Conservation (phyloP, 2,888 invertebrate genomes). For the Drosophila niveifrons region DNA sequence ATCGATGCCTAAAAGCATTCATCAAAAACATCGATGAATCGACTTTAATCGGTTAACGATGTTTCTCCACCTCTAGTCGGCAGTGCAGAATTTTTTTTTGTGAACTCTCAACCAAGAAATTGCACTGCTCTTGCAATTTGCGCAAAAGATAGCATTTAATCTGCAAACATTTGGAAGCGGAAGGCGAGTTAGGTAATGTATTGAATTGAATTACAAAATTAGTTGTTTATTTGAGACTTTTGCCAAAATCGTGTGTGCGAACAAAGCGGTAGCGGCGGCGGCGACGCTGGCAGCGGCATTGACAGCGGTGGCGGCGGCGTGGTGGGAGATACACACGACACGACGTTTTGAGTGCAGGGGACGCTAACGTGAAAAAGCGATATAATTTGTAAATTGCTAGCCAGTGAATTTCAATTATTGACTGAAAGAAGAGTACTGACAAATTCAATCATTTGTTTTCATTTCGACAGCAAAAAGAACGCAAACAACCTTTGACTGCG, state of each 20-base stretch:
- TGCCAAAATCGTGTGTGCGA: slow-evolving; percentile 15
- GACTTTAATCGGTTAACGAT: slow-evolving; percentile 17
- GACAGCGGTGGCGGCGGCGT: slow-evolving; percentile 25
- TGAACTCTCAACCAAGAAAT: slow-evolving; percentile 6
- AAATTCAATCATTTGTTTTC: slow-evolving; percentile 8
- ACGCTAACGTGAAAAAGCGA: slow-evolving; percentile 39
- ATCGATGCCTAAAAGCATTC: too few relatives aligned
- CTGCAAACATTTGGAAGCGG: slow-evolving; percentile 1
- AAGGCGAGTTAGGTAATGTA: slow-evolving; percentile 26
- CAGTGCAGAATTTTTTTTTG: slow-evolving; percentile 43
- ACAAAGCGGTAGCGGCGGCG: slow-evolving; percentile 18
- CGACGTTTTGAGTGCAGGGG: slow-evolving; percentile 13
- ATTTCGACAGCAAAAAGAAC: slow-evolving; percentile 33
- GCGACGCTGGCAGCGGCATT: too few relatives aligned
- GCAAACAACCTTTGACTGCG: slow-evolving; percentile 45
- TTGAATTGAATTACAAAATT: background rate
- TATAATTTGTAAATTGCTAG: background rate
- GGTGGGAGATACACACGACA: slow-evolving; percentile 58
- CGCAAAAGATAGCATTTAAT: slow-evolving; percentile 7
- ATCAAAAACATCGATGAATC: slow-evolving; percentile 17
- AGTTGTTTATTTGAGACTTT: slow-evolving; percentile 12
- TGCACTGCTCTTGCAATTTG: slow-evolving; percentile 4
- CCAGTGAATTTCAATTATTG: background rate
- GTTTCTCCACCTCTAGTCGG: slow-evolving; percentile 13
- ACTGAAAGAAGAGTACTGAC: background rate